Percentiles rank a stretch among this genome's conserved stretches.
These are phyloP conservation scores for Fregata magnificens DNA, from an alignment of 2,113 vertebrate species.

Conservation along the genomic window DNA sequence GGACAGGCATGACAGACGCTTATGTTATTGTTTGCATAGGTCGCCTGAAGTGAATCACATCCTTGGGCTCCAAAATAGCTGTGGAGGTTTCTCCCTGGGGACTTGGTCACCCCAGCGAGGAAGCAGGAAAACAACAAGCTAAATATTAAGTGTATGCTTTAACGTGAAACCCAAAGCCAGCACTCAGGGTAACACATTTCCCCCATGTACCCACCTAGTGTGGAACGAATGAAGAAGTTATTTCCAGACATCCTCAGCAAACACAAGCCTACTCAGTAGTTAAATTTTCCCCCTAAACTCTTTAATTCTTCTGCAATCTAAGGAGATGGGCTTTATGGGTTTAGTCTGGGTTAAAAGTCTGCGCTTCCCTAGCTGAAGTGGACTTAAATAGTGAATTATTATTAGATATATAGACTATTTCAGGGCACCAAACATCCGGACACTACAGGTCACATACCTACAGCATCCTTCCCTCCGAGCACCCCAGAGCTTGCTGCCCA, in stretches of 20 bases:
- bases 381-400: background rate
- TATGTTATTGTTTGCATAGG: background rate
- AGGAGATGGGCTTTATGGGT: background rate
- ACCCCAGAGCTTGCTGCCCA: fast-evolving
- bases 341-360: background rate
- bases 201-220: background rate
- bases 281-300: background rate
- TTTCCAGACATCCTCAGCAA: slow-evolving; percentile 1
- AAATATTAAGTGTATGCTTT: background rate
- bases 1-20: background rate
- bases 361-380: background rate
- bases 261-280: background rate
- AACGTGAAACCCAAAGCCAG: background rate
- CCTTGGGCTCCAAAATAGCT: background rate
- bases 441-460: background rate
- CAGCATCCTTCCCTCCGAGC: background rate
- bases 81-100: background rate
- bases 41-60: background rate
- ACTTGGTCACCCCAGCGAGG: background rate
- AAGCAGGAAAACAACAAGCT: background rate
- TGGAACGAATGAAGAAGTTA: background rate
- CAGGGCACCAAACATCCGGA: background rate
- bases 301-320: background rate
- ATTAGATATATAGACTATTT: background rate
- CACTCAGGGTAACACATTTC: background rate